Conservation (phyloP, 2,113 vertebrate genomes). For the Paratilapia polleni region DNA sequence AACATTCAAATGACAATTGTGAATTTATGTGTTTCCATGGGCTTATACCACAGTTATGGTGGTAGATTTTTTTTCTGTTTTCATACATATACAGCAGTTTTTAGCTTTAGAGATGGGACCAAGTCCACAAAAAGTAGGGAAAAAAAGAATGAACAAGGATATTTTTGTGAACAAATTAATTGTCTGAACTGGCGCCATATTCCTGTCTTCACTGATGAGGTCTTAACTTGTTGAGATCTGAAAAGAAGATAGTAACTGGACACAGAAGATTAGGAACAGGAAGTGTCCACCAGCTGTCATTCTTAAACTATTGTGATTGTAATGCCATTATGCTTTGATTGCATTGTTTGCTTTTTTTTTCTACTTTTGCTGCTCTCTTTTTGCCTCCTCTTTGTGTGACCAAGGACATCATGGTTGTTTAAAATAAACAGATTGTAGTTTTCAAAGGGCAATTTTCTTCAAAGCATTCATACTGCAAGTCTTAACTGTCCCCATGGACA, state of each 20-base stretch:
- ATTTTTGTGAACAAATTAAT: neutral
- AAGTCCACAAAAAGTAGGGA: neutral
- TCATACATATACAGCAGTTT: neutral
- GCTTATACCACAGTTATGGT: neutral
- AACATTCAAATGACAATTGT: slow-evolving; percentile 1
- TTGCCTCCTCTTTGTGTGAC: slow-evolving; percentile 30
- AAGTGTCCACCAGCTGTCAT: slow-evolving; percentile 20
- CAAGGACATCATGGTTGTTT: slow-evolving; percentile 22
- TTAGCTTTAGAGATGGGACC: slow-evolving; percentile 3
- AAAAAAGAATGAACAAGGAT: neutral
- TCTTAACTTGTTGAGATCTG: slow-evolving; percentile 17
- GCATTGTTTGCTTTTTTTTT: slow-evolving; percentile 20
- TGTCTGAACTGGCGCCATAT: slow-evolving; percentile 14
- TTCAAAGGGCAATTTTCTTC: neutral
- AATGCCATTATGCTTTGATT: slow-evolving; percentile 27
- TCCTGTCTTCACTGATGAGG: neutral
- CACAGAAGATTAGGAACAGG: slow-evolving; percentile 6
- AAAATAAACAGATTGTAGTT: neutral
- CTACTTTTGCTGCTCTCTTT: neutral
- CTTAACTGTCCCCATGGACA: slow-evolving; percentile 41
- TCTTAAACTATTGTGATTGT: slow-evolving; percentile 32
- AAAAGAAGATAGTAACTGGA: slow-evolving; percentile 46
- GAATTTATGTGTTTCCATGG: neutral
- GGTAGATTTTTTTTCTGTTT: neutral
- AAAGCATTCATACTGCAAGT: slow-evolving; percentile 40